Conservation (phyloP, 2,888 invertebrate species). For the Tricholauxania praeusta region DNA sequence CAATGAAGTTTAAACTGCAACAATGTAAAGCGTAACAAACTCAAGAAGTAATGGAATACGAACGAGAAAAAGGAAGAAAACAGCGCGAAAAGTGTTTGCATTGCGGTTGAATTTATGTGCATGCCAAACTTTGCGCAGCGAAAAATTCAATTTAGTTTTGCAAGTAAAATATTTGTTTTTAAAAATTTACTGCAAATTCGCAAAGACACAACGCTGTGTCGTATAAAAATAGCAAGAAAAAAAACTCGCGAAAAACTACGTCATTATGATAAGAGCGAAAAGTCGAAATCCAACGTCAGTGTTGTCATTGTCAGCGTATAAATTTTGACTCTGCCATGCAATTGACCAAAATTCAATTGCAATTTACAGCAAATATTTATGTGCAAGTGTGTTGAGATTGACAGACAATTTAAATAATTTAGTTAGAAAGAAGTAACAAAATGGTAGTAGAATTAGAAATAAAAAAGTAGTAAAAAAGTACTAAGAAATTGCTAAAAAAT, state of each 20-base stretch:
- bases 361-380: not conserved
- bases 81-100: slow-evolving; percentile 38
- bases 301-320: too few species aligned
- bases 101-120: slow-evolving; percentile 45
- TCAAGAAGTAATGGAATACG: not conserved
- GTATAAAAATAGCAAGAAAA: slow-evolving; percentile 1
- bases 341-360: slow-evolving; percentile 6
- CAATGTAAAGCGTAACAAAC: not conserved
- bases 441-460: not conserved
- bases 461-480: too few species aligned
- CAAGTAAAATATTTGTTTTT: slow-evolving; percentile 52
- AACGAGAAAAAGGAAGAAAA: not conserved
- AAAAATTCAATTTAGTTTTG: slow-evolving; percentile 49
- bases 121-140: slow-evolving; percentile 20
- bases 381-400: slow-evolving; percentile 3
- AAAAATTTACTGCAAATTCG: slow-evolving; percentile 52
- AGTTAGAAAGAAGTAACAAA: not conserved
- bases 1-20: slow-evolving; percentile 11
- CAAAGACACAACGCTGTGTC: slow-evolving; percentile 18
- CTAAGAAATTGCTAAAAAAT: too few species aligned
- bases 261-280: too few species aligned
- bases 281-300: too few species aligned
- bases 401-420: slow-evolving; percentile 20
- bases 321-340: not conserved
- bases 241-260: slow-evolving; percentile 18